Evolutionary conservation across 2,888 invertebrate species (phyloP).

Genomic region (Pachliopta kotzebuea): DNA sequence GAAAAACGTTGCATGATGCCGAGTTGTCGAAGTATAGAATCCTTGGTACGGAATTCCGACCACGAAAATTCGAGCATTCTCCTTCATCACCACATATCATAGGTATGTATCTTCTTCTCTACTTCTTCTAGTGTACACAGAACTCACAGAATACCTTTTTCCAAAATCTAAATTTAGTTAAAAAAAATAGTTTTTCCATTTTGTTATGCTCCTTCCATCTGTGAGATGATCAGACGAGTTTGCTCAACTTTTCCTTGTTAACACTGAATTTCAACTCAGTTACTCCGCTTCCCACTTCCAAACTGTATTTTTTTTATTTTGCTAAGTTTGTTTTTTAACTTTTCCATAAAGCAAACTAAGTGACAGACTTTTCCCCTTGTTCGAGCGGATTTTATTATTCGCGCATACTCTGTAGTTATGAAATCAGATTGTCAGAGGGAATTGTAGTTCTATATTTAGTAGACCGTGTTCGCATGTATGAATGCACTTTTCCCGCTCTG

Average conservation of each 20-base stretch:
- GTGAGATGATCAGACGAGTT: conserved; percentile 19
- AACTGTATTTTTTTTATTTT: conserved; percentile 6
- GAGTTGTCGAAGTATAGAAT: no score
- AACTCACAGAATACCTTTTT: no score
- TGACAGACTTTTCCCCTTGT: conserved; percentile 7
- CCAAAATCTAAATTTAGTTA: no score
- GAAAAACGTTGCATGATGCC: no score
- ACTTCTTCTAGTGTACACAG: no score
- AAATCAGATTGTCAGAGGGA: conserved; percentile 2
- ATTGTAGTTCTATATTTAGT: neutral
- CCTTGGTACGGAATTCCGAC: no score
- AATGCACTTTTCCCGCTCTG: no score
- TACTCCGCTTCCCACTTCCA: conserved; percentile 14
- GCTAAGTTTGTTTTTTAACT: conserved; percentile 19
- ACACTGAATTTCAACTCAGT: conserved; percentile 24
- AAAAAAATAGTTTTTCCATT: no score
- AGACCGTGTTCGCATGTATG: neutral
- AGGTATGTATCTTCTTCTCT: no score
- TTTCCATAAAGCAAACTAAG: conserved; percentile 15
- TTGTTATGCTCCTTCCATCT: conserved; percentile 3
- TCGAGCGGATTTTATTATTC: conserved; percentile 3
- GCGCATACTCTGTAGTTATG: conserved; percentile 1
- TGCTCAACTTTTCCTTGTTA: conserved; percentile 23
- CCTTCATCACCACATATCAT: no score
- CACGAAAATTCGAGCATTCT: no score